Evolutionary conservation across 2,888 invertebrate genomes (phyloP).

Genomic region (Hemaris fuciformis): DNA sequence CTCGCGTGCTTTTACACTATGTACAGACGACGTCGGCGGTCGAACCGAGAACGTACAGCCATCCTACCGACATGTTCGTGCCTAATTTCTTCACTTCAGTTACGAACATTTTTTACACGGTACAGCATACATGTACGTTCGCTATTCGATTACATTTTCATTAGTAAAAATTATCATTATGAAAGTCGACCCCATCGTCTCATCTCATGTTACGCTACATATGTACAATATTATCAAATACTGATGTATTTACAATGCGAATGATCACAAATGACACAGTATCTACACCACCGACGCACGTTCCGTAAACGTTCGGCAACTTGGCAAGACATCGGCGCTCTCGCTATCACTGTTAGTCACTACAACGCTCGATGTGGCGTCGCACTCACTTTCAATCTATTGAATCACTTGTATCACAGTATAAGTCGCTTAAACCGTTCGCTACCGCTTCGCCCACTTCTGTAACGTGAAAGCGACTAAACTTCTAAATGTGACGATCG

Average conservation of each 20-base stretch:
- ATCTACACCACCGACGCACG: neutral
- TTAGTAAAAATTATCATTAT: too few species aligned
- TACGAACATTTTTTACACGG: neutral
- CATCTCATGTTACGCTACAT: neutral
- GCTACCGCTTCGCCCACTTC: neutral
- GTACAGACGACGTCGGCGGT: neutral
- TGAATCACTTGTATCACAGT: neutral
- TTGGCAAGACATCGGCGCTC: neutral
- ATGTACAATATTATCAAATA: slow-evolving; percentile 1
- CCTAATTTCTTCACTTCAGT: neutral
- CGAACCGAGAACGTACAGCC: neutral
- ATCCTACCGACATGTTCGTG: neutral
- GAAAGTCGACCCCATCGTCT: neutral
- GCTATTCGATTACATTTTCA: too few species aligned
- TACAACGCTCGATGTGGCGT: too few species aligned
- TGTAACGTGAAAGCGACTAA: slow-evolving; percentile 15
- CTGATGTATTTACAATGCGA: neutral
- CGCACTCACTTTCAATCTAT: neutral
- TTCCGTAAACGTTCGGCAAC: neutral
- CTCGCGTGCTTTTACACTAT: neutral
- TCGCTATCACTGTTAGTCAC: neutral
- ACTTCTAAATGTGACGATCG: slow-evolving; percentile 2
- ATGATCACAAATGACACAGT: neutral
- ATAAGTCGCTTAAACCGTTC: neutral
- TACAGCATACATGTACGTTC: neutral